Percentiles rank a stretch among this genome's conserved stretches.
Evolutionary conservation across 1,140 invertebrate genomes (phyloP).

Genomic region (Caenorhabditis remanei): DNA sequence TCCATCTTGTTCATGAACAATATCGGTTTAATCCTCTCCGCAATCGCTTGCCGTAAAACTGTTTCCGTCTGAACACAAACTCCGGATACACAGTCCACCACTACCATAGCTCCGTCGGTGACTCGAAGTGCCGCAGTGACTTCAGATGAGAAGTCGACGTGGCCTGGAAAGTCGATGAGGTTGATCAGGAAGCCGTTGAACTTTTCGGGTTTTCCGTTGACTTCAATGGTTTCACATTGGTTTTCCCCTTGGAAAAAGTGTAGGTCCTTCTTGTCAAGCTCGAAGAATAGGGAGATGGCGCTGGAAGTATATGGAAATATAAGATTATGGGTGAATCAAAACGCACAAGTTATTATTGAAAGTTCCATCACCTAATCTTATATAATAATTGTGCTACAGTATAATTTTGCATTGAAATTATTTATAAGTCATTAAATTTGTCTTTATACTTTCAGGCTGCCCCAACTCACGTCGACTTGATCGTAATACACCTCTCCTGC

Average conservation of each 20-base stretch:
- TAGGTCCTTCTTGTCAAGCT: conserved; percentile 89
- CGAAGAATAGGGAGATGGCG: conserved; percentile 98
- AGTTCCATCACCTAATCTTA: too few relatives aligned
- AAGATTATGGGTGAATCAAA: neutral
- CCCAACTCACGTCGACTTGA: conserved; percentile 94
- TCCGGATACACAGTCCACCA: conserved; percentile 98
- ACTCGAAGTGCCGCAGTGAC: conserved; percentile 98
- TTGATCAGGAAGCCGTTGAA: conserved; percentile 98
- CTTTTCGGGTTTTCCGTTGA: conserved; percentile 85
- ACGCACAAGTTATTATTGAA: too few relatives aligned
- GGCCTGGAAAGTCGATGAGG: conserved; percentile 97
- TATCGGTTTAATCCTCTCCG: conserved; percentile 97
- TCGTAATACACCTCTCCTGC: conserved; percentile 99
- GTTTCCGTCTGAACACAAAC: conserved; percentile 99
- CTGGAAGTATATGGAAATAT: conserved; percentile 80
- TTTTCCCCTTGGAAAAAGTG: conserved; percentile 81
- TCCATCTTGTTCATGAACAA: conserved; percentile 99
- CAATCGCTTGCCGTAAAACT: conserved; percentile 96
- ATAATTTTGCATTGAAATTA: conserved; percentile 37
- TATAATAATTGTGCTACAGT: neutral
- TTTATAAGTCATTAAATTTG: too few relatives aligned
- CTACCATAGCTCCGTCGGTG: conserved; percentile 97
- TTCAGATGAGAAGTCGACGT: conserved; percentile 99
- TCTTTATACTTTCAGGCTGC: too few relatives aligned
- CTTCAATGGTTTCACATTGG: conserved; percentile 61